phyloP scores from a whole-genome alignment of 2,888 invertebrate genomes.

The Drosophila ustulata region DNA sequence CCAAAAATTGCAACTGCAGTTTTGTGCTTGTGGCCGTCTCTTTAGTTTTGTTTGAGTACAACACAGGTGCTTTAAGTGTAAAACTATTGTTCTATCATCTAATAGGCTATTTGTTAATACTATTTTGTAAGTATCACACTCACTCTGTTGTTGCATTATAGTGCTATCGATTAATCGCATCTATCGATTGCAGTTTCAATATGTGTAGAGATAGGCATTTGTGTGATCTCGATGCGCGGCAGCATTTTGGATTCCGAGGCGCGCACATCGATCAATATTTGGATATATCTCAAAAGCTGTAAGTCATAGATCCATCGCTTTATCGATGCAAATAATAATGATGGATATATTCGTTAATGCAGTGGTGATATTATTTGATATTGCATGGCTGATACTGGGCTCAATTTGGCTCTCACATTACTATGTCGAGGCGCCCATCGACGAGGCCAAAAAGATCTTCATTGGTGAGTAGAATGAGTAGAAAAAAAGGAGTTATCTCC shows the following conservation, averaged over 20 bases:
- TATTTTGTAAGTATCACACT: conserved; percentile 83
- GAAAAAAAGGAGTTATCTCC: too few species aligned
- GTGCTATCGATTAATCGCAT: background rate
- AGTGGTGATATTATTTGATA: conserved; percentile 91
- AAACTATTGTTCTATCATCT: conserved; percentile 85
- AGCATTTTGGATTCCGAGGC: conserved; percentile 92
- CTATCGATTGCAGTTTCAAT: conserved; percentile 85
- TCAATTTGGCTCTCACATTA: conserved; percentile 90
- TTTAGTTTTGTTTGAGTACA: conserved; percentile 83
- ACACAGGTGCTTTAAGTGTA: conserved; percentile 83
- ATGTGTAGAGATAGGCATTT: conserved; percentile 90
- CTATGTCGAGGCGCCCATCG: conserved; percentile 89
- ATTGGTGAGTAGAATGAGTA: conserved; percentile 87
- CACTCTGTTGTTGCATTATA: background rate
- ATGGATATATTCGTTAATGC: conserved; percentile 71
- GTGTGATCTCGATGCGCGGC: conserved; percentile 91
- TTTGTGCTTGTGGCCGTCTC: conserved; percentile 83
- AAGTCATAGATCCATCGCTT: conserved; percentile 79
- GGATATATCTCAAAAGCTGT: conserved; percentile 92
- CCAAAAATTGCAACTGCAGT: conserved; percentile 61
- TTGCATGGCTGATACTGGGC: conserved; percentile 90
- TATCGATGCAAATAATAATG: background rate
- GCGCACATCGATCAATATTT: conserved; percentile 91
- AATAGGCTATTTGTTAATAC: conserved; percentile 84
- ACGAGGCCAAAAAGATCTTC: conserved; percentile 90